Conservation (phyloP, 1,140 invertebrate species). For the Trichoplusia ni region DNA sequence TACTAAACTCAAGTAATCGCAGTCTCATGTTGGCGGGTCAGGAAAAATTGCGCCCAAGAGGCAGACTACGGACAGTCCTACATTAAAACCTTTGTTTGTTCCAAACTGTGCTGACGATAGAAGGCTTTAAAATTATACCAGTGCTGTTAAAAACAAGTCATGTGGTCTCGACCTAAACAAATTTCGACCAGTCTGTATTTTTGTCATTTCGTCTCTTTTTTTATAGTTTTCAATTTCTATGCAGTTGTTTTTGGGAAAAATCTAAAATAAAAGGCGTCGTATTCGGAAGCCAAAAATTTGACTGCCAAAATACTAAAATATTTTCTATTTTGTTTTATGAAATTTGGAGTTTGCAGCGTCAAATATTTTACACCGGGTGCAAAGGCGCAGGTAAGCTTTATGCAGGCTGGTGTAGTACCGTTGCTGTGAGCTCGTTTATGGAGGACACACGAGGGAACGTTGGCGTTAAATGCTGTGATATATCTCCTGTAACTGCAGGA, state of each 20-base stretch:
- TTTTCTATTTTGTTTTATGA: slow-evolving; percentile 23
- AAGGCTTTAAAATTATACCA: slow-evolving; percentile 11
- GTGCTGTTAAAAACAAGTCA: background rate
- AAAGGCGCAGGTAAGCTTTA: slow-evolving; percentile 31
- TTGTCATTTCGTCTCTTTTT: no score
- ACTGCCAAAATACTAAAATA: slow-evolving; percentile 7
- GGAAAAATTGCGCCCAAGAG: slow-evolving; percentile 44
- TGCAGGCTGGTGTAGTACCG: slow-evolving; percentile 8
- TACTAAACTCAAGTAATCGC: slow-evolving; percentile 42
- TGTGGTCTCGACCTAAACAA: background rate
- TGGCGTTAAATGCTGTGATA: slow-evolving; percentile 42
- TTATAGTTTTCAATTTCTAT: no score
- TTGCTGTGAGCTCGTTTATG: slow-evolving; percentile 24
- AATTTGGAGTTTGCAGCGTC: slow-evolving; percentile 20
- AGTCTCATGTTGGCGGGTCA: slow-evolving; percentile 35
- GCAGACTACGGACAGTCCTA: slow-evolving; percentile 32
- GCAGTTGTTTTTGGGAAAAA: no score
- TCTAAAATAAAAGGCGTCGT: slow-evolving; percentile 10
- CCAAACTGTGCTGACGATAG: slow-evolving; percentile 17
- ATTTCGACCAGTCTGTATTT: background rate
- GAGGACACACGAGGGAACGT: slow-evolving; percentile 31
- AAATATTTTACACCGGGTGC: slow-evolving; percentile 29
- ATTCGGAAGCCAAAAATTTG: slow-evolving; percentile 21
- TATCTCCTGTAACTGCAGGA: slow-evolving; percentile 37
- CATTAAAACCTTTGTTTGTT: slow-evolving; percentile 42